A percentile compares a stretch with the other conserved stretches of the same genome.
These are phyloP conservation scores for Linnaemya tessellans DNA, from an alignment of 2,888 invertebrate genomes.

Conservation along the genomic window DNA sequence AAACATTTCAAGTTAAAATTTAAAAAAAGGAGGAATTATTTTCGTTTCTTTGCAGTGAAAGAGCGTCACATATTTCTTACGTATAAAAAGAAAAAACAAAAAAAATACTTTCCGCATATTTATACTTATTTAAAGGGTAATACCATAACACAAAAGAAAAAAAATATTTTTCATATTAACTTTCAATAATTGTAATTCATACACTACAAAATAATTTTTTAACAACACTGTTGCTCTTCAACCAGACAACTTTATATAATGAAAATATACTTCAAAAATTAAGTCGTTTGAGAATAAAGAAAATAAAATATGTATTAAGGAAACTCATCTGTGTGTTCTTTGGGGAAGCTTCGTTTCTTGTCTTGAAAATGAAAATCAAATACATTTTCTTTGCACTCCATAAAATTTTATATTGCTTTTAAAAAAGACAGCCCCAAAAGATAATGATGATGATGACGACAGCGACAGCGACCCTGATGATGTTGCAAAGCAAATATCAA, in stretches of 20 bases:
- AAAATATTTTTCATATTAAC: too few relatives aligned
- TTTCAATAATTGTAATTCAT: neutral
- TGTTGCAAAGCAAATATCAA: slow-evolving; percentile 53
- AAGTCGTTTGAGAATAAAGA: slow-evolving; percentile 28
- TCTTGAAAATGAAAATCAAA: slow-evolving; percentile 53
- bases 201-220: slow-evolving; percentile 2
- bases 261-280: slow-evolving; percentile 51
- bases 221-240: slow-evolving; percentile 33
- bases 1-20: too few relatives aligned
- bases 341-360: slow-evolving; percentile 44
- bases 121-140: too few relatives aligned
- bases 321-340: slow-evolving; percentile 47
- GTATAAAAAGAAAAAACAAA: too few relatives aligned
- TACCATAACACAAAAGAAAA: too few relatives aligned
- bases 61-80: too few relatives aligned
- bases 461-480: slow-evolving; percentile 30
- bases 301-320: slow-evolving; percentile 31
- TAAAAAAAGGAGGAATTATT: too few relatives aligned
- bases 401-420: slow-evolving; percentile 75
- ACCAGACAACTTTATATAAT: slow-evolving; percentile 15
- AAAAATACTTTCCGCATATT: too few relatives aligned
- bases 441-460: slow-evolving; percentile 32
- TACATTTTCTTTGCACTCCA: slow-evolving; percentile 77
- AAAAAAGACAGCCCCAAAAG: slow-evolving; percentile 59
- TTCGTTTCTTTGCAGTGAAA: too few relatives aligned